Conservation (phyloP, 37 sponge, comb jelly and placozoan species). For the Beroe forskalii region DNA sequence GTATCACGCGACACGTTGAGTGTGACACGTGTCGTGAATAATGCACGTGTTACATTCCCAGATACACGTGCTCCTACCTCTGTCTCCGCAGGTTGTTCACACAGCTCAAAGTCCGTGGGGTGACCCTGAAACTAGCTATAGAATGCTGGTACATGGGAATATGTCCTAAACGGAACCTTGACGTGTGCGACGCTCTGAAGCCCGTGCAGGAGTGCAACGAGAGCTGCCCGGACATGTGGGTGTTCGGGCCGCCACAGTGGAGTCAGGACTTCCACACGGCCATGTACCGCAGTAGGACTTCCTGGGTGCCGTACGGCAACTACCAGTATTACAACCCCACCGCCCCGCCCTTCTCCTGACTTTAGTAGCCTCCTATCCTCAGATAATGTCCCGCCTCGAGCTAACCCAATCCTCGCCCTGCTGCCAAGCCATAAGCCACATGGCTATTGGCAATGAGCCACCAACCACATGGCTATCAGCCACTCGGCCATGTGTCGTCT, state of each 20-base stretch:
- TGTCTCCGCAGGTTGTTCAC: slow-evolving; percentile 51
- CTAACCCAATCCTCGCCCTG: no score
- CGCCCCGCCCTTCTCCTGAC: not conserved
- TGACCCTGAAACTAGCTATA: slow-evolving; percentile 30
- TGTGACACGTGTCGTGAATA: no score
- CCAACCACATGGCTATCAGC: no score
- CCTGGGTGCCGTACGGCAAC: not conserved
- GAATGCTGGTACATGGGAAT: slow-evolving; percentile 41
- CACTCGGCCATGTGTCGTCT: no score
- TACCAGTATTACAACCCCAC: not conserved
- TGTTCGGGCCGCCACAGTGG: not conserved
- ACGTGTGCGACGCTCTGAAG: slow-evolving; percentile 1
- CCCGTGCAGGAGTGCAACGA: slow-evolving; percentile 1
- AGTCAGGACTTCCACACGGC: not conserved
- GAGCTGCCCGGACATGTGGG: not conserved
- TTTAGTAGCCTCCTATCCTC: no score
- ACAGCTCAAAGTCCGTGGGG: slow-evolving; percentile 23
- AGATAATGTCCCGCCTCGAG: no score
- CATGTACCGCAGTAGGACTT: not conserved
- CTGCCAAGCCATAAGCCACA: no score
- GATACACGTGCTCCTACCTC: no score
- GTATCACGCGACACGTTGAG: no score
- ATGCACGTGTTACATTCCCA: no score
- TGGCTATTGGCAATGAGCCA: no score
- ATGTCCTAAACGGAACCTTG: slow-evolving; percentile 38